phyloP scores from a whole-genome alignment of 2,797 vertebrate species.

The Phataginus tricuspis region DNA sequence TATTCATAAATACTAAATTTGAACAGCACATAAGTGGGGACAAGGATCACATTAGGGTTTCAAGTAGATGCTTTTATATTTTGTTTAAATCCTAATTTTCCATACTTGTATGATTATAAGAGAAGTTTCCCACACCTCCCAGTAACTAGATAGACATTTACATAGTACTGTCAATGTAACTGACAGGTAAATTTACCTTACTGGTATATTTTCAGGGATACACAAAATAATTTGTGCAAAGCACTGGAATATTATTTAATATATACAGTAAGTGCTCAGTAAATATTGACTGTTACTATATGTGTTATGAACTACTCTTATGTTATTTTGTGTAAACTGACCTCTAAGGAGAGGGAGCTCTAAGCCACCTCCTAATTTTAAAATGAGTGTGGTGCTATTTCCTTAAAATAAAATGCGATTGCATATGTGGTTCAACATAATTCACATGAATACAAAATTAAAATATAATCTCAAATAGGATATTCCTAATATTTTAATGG shows the following conservation, averaged over 20 bases:
- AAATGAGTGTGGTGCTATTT: neutral
- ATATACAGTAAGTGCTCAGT: neutral
- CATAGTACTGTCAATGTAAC: neutral
- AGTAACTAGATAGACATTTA: neutral
- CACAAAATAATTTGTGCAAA: neutral
- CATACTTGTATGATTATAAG: neutral
- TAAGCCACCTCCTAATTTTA: neutral
- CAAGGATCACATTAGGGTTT: accelerated
- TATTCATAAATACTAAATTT: neutral
- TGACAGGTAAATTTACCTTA: neutral
- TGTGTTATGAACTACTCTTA: neutral
- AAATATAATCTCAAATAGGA: neutral
- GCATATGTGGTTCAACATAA: neutral
- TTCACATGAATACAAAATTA: neutral
- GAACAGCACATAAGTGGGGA: neutral
- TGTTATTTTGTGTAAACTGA: neutral
- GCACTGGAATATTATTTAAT: neutral
- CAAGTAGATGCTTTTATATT: neutral
- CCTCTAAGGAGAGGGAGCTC: neutral
- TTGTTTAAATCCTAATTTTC: neutral
- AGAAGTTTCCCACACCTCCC: neutral
- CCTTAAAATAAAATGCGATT: neutral
- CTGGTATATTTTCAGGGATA: neutral
- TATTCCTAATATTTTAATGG: neutral
- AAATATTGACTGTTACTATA: neutral